Base-by-base conservation (phyloP, 2,888 invertebrate species). In the Eurytoma adleriae region DNA sequence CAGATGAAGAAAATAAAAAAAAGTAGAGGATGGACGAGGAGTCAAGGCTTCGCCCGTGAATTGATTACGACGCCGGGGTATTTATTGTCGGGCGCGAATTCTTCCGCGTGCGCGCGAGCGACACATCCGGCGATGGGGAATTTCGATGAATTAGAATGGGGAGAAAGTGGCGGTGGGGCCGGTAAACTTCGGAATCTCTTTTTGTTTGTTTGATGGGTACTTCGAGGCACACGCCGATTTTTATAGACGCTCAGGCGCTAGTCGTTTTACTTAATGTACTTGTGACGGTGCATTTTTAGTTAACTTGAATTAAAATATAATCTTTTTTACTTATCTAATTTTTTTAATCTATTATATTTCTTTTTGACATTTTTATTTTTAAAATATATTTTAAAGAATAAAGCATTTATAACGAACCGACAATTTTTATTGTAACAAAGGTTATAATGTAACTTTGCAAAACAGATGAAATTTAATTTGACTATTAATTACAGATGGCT, bases 121-220 rank as follows among this genome's bases (percentile, higher is more conserved):
- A 64, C 30, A n/a, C 30, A n/a, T 30, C 30, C 64, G 24, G 68
- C 30, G 30, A 30, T 30, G 30, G 30, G 13, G 30, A 56, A 57
- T 77, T 71, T 74, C 70, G 77, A 2, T 57, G 64, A 71, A 71
- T 77, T 57, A 57, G 71, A 78, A 67, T 27, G 54, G 27, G 20
- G 72, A 61, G 70, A 70, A 62, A 56, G 62, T 69, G 69, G 56
- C 27, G n/a, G 12, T 24, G 54, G n/a, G 30, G 16, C 7, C 3
- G 13, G n/a, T 16, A 10, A 5, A 16, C 52, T 52, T 52, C 52
- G 52, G 16, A 5, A 50, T 16, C 12, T 50, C 52, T 48, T 48
- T 48, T 5, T 30, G 48, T 50, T 24, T 72, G 30, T 64, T 64
- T 61, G 5, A 59, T 61, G 20, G 59, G 30, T 40, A 40, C 27